Evolutionary conservation across 2,797 vertebrate genomes (phyloP).

Genomic region (Tadarida brasiliensis): DNA sequence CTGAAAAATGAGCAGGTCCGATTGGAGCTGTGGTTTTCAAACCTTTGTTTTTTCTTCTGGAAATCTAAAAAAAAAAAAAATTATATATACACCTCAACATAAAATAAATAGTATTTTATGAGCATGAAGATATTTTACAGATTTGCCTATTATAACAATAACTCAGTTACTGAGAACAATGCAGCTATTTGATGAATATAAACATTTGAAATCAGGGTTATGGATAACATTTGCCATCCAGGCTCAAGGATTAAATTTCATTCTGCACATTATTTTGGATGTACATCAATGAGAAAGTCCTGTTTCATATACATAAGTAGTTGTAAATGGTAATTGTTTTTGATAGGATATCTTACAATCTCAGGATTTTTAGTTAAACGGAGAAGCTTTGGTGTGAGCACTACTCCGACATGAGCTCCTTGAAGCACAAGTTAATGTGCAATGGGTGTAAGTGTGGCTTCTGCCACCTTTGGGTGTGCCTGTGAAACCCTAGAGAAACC

Average conservation of each 20-base stretch:
- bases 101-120: background rate
- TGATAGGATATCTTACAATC: background rate
- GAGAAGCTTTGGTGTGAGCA: conserved; percentile 3
- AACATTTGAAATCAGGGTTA: background rate
- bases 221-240: background rate
- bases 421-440: background rate
- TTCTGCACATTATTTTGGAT: conserved; percentile 47
- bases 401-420: background rate
- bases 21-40: background rate
- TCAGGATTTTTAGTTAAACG: background rate
- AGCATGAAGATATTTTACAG: background rate
- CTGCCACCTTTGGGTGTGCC: background rate
- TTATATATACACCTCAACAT: background rate
- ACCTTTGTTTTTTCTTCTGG: background rate
- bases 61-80: background rate
- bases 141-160: background rate
- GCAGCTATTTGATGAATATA: background rate
- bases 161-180: background rate
- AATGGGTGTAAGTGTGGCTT: background rate
- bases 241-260: conserved; percentile 14
- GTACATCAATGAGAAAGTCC: background rate
- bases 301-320: background rate
- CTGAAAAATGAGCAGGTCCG: background rate
- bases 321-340: conserved; percentile 25
- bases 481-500: background rate